Evolutionary conservation across 1,140 invertebrate genomes (phyloP), one percentile per base, ranked within the genome.

Genomic region (Drosophila bipectinata): DNA sequence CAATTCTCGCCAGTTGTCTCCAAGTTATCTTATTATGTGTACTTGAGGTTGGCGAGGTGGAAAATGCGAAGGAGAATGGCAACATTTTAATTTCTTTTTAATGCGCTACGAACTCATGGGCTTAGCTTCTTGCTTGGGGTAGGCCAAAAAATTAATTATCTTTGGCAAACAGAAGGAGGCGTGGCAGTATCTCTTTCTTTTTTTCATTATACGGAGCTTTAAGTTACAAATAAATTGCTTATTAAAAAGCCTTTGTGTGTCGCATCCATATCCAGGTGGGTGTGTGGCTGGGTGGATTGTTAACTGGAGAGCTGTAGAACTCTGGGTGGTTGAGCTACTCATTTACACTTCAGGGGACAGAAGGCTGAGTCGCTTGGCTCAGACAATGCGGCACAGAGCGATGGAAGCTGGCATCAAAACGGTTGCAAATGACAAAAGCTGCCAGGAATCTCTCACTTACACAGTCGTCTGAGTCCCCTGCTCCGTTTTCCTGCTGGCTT

Each of bases 181-280:
- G 5, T 8, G 10, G 55, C 72, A 77, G 67, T 10, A 4, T 56
- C 67, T 56, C 67, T 26, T 45, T 56, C 73, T 63, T 73, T 85
- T 82, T 85, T 87, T 87, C 81, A 87, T 87, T 81, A 87, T 60
- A 87, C 60, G 78, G 66, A 73, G 28, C 39, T 39, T 85, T 82
- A 87, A 74, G 82, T 83, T 87, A 85, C 81, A 82, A 85, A 77
- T 88, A 88, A 88, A 87, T 87, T 88, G 83, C 82, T 87, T 87
- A 87, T 87, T 87, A 87, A 87, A 87, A 87, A 87, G 83, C 79
- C 77, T 73, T 52, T 37, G 51, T 44, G 14, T 58, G 47, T 41
- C 71, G 28, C 62, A 75, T 44, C 32, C 28, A 59, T 26, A 59
- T 30, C 24, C 62, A 69, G 66, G 51, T 69, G 66, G 63, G 45